A percentile compares a stretch with the other conserved stretches of the same genome.
Evolutionary conservation across 2,888 invertebrate genomes (phyloP).

Genomic region (Tetranychus piercei): DNA sequence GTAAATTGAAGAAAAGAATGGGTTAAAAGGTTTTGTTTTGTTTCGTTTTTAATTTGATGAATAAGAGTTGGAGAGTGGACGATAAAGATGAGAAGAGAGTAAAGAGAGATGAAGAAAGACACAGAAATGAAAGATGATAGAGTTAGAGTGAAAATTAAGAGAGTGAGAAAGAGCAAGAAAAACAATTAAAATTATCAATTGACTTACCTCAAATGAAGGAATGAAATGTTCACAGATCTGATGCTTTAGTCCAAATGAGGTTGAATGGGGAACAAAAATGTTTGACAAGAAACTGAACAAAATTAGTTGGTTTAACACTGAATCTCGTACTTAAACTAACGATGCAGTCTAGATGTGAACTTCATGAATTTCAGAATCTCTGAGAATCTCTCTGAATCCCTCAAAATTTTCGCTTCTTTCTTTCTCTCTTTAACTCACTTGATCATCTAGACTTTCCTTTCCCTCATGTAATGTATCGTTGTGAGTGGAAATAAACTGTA

Average conservation of each 20-base stretch:
- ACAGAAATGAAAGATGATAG: constrained; percentile 9
- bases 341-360: background rate
- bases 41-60: background rate
- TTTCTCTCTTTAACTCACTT: background rate
- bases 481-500: background rate
- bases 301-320: background rate
- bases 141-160: constrained; percentile 10
- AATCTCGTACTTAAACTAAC: background rate
- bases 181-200: background rate
- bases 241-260: background rate
- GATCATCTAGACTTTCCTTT: background rate
- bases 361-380: constrained; percentile 3
- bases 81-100: constrained; percentile 16
- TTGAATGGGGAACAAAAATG: background rate
- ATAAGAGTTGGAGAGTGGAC: background rate
- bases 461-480: background rate
- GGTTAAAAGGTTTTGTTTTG: background rate
- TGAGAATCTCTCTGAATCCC: background rate
- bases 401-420: background rate
- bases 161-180: constrained; percentile 8
- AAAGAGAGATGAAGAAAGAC: constrained; percentile 19
- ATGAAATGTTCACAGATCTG: background rate
- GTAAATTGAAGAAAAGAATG: background rate
- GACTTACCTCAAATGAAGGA: background rate
- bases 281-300: background rate